Conservation (phyloP, 2,888 invertebrate genomes). For the Rotaria sp. region DNA sequence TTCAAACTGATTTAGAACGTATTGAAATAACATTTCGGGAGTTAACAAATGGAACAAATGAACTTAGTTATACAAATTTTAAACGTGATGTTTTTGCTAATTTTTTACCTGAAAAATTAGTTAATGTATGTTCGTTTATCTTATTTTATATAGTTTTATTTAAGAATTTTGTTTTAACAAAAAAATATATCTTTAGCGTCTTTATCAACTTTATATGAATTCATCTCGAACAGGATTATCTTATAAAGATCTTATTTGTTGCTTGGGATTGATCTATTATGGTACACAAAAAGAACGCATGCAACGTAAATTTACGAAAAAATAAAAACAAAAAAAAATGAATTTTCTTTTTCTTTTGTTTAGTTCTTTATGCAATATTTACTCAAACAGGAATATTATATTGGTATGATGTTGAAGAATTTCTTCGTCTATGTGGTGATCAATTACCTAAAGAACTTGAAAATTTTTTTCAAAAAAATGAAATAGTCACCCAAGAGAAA, state of each 20-base stretch:
- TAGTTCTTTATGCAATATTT: neutral
- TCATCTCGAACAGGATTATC: neutral
- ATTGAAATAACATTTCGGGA: constrained; percentile 20
- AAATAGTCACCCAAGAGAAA: constrained; percentile 5
- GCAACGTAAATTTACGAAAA: neutral
- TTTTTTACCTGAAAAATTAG: constrained; percentile 25
- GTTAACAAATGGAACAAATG: neutral
- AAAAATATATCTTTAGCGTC: neutral
- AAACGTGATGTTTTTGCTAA: constrained; percentile 5
- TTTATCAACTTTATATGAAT: neutral
- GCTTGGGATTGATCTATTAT: neutral
- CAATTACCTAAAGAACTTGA: neutral
- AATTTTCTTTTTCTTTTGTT: neutral
- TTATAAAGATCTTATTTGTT: constrained; percentile 16
- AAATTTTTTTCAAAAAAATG: neutral
- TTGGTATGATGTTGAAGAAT: constrained; percentile 17
- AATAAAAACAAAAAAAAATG: neutral
- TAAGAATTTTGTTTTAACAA: neutral
- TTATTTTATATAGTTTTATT: neutral
- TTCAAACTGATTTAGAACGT: neutral
- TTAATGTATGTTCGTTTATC: neutral
- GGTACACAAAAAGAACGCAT: neutral
- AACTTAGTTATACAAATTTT: neutral
- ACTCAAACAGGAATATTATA: neutral
- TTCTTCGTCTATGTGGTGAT: constrained; percentile 18